Percentiles rank a stretch among this genome's conserved stretches.
Conservation (phyloP, 2,797 vertebrate genomes). For the Platalea minor region DNA sequence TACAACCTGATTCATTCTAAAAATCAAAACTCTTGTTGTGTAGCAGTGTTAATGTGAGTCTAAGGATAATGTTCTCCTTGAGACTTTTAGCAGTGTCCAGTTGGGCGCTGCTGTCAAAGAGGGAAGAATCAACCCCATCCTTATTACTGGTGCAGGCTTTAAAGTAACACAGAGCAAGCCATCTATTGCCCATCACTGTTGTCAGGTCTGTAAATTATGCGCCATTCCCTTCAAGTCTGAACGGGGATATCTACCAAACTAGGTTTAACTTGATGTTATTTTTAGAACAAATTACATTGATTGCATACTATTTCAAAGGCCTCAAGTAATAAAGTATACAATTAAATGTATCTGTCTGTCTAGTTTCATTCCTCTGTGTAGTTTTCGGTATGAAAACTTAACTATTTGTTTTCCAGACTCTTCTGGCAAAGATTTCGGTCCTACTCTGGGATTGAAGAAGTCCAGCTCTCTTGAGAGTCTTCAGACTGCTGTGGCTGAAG, state of each 20-base stretch:
- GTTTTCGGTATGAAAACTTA: slow-evolving; percentile 14
- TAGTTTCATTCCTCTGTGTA: neutral
- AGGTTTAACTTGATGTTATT: slow-evolving; percentile 32
- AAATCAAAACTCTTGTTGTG: neutral
- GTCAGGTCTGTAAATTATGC: neutral
- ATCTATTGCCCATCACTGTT: neutral
- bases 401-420: slow-evolving; percentile 67
- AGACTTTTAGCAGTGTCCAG: neutral
- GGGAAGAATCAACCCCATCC: neutral
- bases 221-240: neutral
- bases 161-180: neutral
- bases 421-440: slow-evolving; percentile 84
- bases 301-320: slow-evolving; percentile 35
- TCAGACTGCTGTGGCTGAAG: slow-evolving; percentile 92
- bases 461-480: slow-evolving; percentile 96
- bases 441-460: slow-evolving; percentile 92
- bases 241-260: neutral
- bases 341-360: neutral
- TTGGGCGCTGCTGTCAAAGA: neutral
- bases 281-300: slow-evolving; percentile 40
- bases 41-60: neutral
- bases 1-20: neutral
- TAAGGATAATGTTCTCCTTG: neutral
- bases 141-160: neutral
- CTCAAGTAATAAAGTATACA: slow-evolving; percentile 26